These are phyloP conservation scores for Drosophila bocki DNA, from an alignment of 1,140 invertebrate genomes.

Conservation along the genomic window DNA sequence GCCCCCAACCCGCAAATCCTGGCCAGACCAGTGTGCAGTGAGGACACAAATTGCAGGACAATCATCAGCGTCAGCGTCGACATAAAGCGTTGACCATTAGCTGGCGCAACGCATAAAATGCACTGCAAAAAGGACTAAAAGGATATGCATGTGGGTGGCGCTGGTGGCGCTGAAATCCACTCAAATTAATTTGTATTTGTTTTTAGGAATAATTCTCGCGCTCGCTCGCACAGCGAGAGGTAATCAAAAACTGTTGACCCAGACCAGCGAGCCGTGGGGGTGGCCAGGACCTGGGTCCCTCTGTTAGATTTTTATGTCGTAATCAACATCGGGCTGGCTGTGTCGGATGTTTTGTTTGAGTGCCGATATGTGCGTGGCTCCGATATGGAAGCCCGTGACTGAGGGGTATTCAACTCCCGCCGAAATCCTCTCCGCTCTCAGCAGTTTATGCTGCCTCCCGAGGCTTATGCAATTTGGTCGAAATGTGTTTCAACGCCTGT, in stretches of 20 bases:
- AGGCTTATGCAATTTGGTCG: constrained; percentile 61
- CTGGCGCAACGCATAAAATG: constrained; percentile 65
- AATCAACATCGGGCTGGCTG: constrained; percentile 81
- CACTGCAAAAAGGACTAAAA: constrained; percentile 71
- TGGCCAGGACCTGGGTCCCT: constrained; percentile 45
- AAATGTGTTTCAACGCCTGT: constrained; percentile 63
- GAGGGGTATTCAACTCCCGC: constrained; percentile 57
- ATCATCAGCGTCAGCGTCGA: constrained; percentile 57
- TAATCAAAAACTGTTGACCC: constrained; percentile 76
- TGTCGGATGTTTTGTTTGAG: constrained; percentile 68
- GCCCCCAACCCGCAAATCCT: constrained; percentile 18
- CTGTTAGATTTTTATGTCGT: constrained; percentile 75
- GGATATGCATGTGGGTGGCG: constrained; percentile 39
- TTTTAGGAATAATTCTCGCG: constrained; percentile 75
- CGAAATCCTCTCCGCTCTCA: constrained; percentile 13
- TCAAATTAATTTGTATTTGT: constrained; percentile 82
- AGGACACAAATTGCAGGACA: constrained; percentile 80
- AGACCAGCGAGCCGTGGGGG: constrained; percentile 33
- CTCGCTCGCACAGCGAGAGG: constrained; percentile 37
- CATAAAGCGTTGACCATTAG: constrained; percentile 51
- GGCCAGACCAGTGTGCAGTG: constrained; percentile 18
- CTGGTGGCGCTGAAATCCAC: constrained; percentile 65
- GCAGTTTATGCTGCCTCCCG: constrained; percentile 55
- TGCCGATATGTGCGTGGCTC: constrained; percentile 70
- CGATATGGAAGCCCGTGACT: constrained; percentile 39